A percentile compares a stretch with the other conserved stretches of the same genome.
Evolutionary conservation across 2,888 invertebrate genomes (phyloP).

Genomic region (Trichogramma dendrolimi): DNA sequence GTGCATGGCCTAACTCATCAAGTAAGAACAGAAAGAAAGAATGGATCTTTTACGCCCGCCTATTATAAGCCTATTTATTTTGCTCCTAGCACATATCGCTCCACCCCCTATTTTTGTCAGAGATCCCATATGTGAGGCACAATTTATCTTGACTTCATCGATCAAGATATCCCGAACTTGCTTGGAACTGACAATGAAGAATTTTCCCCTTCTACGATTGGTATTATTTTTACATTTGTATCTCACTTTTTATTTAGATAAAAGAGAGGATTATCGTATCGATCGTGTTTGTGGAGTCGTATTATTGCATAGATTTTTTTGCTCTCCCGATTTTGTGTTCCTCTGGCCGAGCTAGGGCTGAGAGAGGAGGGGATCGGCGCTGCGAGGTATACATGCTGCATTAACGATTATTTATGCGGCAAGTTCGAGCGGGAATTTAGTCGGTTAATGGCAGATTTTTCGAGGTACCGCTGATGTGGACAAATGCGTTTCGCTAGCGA

Average conservation of each 20-base stretch:
- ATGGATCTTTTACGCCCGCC: no score
- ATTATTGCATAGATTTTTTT: slow-evolving; percentile 9
- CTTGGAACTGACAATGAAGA: no score
- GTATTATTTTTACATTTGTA: no score
- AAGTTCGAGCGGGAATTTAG: slow-evolving; percentile 21
- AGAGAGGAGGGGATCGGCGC: background rate
- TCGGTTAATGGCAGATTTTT: slow-evolving; percentile 28
- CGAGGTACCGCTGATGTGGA: slow-evolving; percentile 18
- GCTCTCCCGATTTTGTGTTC: slow-evolving; percentile 17
- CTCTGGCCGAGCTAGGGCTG: background rate
- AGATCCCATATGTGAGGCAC: no score
- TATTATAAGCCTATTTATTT: no score
- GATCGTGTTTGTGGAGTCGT: slow-evolving; percentile 11
- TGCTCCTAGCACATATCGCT: no score
- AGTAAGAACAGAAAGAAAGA: no score
- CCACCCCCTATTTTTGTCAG: no score
- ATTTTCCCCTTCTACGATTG: no score
- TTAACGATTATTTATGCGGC: slow-evolving; percentile 26
- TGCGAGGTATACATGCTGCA: background rate
- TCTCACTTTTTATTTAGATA: no score
- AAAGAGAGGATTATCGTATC: background rate
- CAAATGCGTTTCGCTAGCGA: slow-evolving; percentile 15
- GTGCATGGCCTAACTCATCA: background rate
- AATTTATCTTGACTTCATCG: no score
- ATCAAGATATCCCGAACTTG: no score